Conservation (phyloP, 2,888 invertebrate genomes). For the Phortica magna region DNA sequence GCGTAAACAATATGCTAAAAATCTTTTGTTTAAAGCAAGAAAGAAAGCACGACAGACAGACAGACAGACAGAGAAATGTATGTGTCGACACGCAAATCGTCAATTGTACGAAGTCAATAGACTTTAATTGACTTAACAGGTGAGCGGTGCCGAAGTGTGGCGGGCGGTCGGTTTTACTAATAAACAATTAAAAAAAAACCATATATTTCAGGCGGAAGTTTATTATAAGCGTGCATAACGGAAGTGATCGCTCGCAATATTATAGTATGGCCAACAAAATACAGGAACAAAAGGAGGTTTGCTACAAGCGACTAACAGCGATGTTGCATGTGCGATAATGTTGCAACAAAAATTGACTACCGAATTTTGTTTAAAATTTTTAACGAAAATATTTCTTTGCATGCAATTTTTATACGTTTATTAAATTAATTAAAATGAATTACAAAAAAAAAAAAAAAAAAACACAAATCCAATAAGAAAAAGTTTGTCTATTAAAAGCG, state of each 20-base stretch:
- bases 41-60: no score
- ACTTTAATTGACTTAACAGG: neutral
- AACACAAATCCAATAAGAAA: slow-evolving; percentile 9
- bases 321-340: slow-evolving; percentile 16
- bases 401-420: slow-evolving; percentile 2
- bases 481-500: neutral
- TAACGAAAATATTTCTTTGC: neutral
- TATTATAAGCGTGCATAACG: neutral
- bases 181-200: slow-evolving; percentile 3
- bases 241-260: neutral
- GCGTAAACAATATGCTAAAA: slow-evolving; percentile 7
- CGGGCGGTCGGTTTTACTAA: neutral
- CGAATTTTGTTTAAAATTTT: neutral
- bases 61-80: neutral
- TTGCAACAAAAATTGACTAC: slow-evolving; percentile 18
- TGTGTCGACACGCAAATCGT: neutral
- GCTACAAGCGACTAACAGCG: neutral
- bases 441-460: neutral
- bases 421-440: slow-evolving; percentile 5
- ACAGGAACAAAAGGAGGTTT: neutral
- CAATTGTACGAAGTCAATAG: neutral
- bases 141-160: neutral
- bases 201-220: neutral
- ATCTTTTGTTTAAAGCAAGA: neutral
- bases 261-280: neutral